Evolutionary conservation across 2,888 invertebrate genomes (phyloP).

Genomic region (Morinoia aosen): DNA sequence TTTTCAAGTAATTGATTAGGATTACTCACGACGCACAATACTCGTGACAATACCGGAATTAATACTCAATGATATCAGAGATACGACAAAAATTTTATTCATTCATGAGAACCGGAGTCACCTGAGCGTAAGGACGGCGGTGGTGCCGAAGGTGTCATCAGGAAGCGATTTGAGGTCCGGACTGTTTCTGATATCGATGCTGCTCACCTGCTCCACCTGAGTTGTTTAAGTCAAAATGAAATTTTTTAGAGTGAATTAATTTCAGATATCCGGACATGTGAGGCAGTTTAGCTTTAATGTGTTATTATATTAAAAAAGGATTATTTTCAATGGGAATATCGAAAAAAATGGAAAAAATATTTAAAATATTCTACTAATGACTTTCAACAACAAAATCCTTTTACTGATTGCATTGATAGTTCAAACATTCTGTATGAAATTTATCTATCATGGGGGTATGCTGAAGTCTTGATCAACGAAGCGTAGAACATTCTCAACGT

Average conservation of each 20-base stretch:
- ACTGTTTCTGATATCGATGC: conserved; percentile 7
- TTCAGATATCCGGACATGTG: not conserved
- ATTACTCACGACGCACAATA: too few relatives aligned
- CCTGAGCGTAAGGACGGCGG: not conserved
- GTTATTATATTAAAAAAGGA: too few relatives aligned
- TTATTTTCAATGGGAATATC: not conserved
- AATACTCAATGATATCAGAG: too few relatives aligned
- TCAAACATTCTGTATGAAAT: not conserved
- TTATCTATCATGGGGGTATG: not conserved
- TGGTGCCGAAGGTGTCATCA: conserved; percentile 31
- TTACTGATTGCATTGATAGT: not conserved
- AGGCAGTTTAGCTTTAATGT: not conserved
- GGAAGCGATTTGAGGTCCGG: conserved; percentile 18
- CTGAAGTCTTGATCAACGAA: not conserved
- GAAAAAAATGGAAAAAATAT: not conserved
- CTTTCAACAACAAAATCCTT: not conserved
- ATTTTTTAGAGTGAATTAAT: not conserved
- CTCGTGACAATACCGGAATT: too few relatives aligned
- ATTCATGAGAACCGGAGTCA: not conserved
- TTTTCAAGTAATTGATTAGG: too few relatives aligned
- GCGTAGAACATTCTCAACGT: not conserved
- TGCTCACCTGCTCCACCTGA: conserved; percentile 1
- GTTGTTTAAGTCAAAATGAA: not conserved
- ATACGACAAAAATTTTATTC: not conserved
- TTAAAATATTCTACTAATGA: not conserved